Evolutionary conservation across 2,797 vertebrate genomes (phyloP).

Genomic region (Acanthurus lineatus): DNA sequence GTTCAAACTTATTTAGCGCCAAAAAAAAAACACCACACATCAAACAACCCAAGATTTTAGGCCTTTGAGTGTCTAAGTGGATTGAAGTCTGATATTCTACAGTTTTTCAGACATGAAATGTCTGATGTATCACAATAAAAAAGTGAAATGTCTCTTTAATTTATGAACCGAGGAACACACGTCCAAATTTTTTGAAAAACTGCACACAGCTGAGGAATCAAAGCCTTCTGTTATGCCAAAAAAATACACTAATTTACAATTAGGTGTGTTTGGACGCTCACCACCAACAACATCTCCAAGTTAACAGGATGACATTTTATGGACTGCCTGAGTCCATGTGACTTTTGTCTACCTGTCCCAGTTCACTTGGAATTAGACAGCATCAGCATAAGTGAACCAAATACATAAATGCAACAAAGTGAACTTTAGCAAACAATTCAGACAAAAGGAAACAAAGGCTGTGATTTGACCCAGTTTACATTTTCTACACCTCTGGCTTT

Average conservation of each 20-base stretch:
- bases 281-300: neutral
- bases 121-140: neutral
- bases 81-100: neutral
- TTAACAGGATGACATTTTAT: slow-evolving; percentile 15
- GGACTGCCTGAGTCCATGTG: slow-evolving; percentile 10
- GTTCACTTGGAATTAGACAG: slow-evolving; percentile 1
- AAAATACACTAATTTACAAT: neutral
- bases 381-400: slow-evolving; percentile 10
- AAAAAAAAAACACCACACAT: neutral
- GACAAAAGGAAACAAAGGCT: neutral
- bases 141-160: neutral
- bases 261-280: slow-evolving; percentile 10
- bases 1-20: neutral
- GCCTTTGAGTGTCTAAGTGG: neutral
- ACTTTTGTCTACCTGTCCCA: neutral
- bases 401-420: slow-evolving; percentile 21
- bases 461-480: neutral
- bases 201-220: neutral
- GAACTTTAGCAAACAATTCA: slow-evolving; percentile 1
- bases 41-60: neutral
- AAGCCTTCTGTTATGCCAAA: slow-evolving; percentile 9
- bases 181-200: slow-evolving; percentile 8
- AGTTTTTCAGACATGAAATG: slow-evolving; percentile 15
- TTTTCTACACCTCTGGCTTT: neutral
- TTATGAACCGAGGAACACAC: slow-evolving; percentile 11